Evolutionary conservation across 2,888 invertebrate species (phyloP), one percentile per base, ranked within the genome.

Genomic region (Microdon myrmicae): DNA sequence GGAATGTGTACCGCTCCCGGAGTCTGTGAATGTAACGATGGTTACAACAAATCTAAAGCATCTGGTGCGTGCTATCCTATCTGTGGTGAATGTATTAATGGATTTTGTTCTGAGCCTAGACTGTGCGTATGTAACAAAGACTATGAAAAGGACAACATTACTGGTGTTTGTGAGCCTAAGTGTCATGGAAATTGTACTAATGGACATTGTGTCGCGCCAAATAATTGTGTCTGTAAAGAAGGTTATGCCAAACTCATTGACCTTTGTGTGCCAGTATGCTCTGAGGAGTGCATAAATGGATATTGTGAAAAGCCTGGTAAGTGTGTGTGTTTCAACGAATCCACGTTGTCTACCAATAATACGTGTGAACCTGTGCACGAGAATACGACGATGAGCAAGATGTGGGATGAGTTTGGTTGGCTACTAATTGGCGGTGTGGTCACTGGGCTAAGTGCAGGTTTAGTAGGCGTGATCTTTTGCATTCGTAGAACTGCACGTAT

Each of bases 1-100:
- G 86, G 84, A 9, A 78, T 79, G 29, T 86, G 86, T 71, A 80
- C 82, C 0, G 81, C 80, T 0, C 84, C 85, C 0, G 83, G 83
- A 58, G 73, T 79, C 1, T 87, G 87, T 72, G 75, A 74, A 12
- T 86, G 86, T 69, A 74, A 76, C n/a, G 69, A 76, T 3, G 85
- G 84, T 1, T 85, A 77, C 68, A 72, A 72, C 6, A 23, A 3
- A 12, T 32, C 28, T 4, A 2, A 10, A 9, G n/a, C 20, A 8
- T 34, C 43, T 2, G 68, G 72, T 6, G 16, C 68, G 3, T 71
- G 71, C 34, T 1, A 1, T 7, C 69, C 71, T 9, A n/a, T 28
- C 0, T 71, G 71, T 3, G 39, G 19, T 2, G 20, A 26, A 10
- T 61, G 61, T 38, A 13, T 45, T n/a, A 67, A 67, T 38, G 61